A percentile compares a stretch with the other conserved stretches of the same genome.
Evolutionary conservation across 1,140 invertebrate genomes (phyloP).

Genomic region (Drosophila sproati): DNA sequence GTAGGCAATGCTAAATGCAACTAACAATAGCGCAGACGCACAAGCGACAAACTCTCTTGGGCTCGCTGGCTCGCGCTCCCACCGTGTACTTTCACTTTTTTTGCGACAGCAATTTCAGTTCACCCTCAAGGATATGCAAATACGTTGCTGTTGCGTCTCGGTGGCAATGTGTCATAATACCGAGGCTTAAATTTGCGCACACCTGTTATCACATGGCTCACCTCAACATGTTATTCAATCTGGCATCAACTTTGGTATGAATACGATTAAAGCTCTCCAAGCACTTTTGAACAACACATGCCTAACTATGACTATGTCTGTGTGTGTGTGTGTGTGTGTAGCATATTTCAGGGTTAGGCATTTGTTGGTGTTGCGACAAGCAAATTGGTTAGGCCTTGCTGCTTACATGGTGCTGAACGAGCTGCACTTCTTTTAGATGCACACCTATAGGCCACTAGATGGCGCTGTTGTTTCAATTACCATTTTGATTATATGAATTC

Average conservation of each 20-base stretch:
- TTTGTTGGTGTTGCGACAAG: conserved; percentile 15
- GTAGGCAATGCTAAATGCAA: conserved; percentile 71
- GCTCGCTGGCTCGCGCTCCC: conserved; percentile 1
- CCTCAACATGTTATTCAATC: conserved; percentile 47
- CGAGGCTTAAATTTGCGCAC: conserved; percentile 58
- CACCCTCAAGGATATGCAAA: conserved; percentile 57
- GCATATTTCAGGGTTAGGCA: conserved; percentile 28
- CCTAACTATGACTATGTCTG: neutral
- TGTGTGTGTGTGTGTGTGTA: neutral
- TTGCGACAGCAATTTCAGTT: conserved; percentile 18
- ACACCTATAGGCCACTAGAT: conserved; percentile 35
- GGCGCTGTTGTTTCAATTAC: conserved; percentile 25
- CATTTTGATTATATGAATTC: no score
- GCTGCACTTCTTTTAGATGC: neutral
- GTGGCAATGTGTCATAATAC: conserved; percentile 60
- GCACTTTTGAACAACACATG: neutral
- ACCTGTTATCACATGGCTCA: conserved; percentile 58
- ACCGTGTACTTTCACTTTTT: conserved; percentile 59
- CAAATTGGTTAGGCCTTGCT: conserved; percentile 17
- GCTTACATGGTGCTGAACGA: neutral
- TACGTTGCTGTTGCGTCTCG: conserved; percentile 7
- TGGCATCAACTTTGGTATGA: conserved; percentile 23
- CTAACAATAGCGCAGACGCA: conserved; percentile 66
- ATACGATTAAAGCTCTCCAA: conserved; percentile 43
- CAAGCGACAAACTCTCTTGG: conserved; percentile 32